These are phyloP conservation scores for Perithous albicinctus DNA, from an alignment of 2,888 invertebrate genomes.

Conservation along the genomic window DNA sequence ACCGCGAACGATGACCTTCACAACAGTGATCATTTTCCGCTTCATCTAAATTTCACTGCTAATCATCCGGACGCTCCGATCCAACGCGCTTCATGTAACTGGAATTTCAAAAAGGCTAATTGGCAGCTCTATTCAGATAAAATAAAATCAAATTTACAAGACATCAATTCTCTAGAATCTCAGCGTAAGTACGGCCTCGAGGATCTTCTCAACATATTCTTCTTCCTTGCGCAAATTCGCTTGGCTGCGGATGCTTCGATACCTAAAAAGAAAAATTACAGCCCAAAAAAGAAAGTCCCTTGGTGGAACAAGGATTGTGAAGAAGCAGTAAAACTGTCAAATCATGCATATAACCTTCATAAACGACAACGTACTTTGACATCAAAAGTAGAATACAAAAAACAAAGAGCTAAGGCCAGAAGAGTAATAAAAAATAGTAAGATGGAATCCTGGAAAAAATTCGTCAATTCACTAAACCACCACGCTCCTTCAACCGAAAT, in stretches of 20 bases:
- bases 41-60: background rate
- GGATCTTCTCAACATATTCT: too few relatives aligned
- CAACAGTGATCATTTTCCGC: too few relatives aligned
- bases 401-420: slow-evolving; percentile 54
- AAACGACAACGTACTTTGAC: slow-evolving; percentile 59
- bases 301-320: slow-evolving; percentile 64
- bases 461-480: background rate
- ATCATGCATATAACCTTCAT: slow-evolving; percentile 59
- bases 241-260: slow-evolving; percentile 32
- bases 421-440: slow-evolving; percentile 58
- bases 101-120: slow-evolving; percentile 64
- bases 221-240: too few relatives aligned
- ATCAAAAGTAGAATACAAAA: slow-evolving; percentile 61
- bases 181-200: too few relatives aligned
- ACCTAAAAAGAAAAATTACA: slow-evolving; percentile 26
- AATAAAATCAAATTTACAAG: background rate
- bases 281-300: background rate
- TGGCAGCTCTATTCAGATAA: slow-evolving; percentile 30
- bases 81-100: slow-evolving; percentile 18
- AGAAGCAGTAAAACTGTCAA: slow-evolving; percentile 51
- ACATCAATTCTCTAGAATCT: background rate
- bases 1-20: too few relatives aligned
- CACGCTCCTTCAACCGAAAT: background rate
- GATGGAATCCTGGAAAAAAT: slow-evolving; percentile 59
- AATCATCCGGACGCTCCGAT: background rate